These are phyloP conservation scores for Myocastor coypus DNA, from an alignment of 2,113 vertebrate species.

Conservation along the genomic window DNA sequence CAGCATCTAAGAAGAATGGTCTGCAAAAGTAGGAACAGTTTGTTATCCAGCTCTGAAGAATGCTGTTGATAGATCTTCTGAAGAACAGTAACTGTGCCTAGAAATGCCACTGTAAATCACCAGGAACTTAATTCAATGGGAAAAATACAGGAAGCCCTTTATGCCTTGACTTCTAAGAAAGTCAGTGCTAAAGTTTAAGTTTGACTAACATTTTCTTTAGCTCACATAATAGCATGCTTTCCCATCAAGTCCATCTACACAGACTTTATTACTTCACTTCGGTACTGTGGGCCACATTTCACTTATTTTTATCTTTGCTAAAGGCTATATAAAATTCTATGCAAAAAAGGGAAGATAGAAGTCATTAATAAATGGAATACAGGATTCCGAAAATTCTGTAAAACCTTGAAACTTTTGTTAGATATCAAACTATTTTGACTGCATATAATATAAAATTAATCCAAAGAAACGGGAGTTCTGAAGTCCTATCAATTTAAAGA, in stretches of 20 bases:
- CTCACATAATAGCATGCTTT: background rate
- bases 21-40: background rate
- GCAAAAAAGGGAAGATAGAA: constrained; percentile 28
- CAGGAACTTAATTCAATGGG: background rate
- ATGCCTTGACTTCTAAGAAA: constrained; percentile 10
- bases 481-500: background rate
- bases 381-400: background rate
- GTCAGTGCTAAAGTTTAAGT: constrained; percentile 34
- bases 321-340: constrained; percentile 55
- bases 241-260: background rate
- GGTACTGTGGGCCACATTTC: background rate
- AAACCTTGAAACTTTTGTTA: background rate
- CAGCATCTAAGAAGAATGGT: background rate
- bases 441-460: constrained; percentile 31
- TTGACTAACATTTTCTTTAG: constrained; percentile 46
- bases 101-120: background rate
- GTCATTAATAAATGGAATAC: constrained; percentile 20
- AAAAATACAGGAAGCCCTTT: background rate
- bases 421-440: constrained; percentile 11
- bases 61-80: background rate
- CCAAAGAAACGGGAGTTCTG: background rate
- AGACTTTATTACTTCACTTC: constrained; percentile 26
- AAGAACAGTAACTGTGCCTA: background rate
- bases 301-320: constrained; percentile 63
- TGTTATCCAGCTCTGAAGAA: constrained; percentile 25